Conservation (phyloP, 2,113 vertebrate species). For the Daphoenositta chrysoptera region DNA sequence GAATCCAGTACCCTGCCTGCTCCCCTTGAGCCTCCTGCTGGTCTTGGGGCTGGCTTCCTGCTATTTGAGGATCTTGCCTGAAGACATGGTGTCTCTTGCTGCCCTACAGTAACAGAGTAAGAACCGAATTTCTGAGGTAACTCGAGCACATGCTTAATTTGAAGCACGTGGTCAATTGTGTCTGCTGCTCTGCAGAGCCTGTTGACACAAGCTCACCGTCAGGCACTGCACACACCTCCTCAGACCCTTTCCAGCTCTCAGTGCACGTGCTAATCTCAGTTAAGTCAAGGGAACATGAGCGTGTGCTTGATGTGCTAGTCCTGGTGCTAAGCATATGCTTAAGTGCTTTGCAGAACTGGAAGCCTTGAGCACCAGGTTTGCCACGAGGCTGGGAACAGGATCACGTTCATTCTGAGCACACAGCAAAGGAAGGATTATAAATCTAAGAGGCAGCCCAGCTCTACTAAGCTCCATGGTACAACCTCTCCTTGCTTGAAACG, state of each 20-base stretch:
- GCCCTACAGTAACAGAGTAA: neutral
- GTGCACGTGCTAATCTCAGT: neutral
- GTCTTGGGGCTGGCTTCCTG: neutral
- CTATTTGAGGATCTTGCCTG: neutral
- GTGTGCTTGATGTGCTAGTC: neutral
- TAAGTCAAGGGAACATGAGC: neutral
- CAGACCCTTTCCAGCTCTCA: neutral
- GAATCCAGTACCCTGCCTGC: neutral
- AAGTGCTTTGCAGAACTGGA: neutral
- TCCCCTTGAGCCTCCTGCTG: neutral
- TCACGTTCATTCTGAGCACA: neutral
- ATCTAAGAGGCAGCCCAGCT: neutral
- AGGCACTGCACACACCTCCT: neutral
- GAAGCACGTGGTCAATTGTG: neutral
- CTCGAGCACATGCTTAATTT: neutral
- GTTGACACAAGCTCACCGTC: neutral
- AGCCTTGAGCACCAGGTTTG: neutral
- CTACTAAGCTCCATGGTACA: neutral
- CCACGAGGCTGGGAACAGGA: neutral
- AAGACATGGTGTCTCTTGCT: neutral
- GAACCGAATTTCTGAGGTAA: neutral
- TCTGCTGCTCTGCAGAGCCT: neutral
- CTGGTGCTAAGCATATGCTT: conserved; percentile 14
- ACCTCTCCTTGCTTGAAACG: neutral
- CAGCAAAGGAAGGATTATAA: neutral